Evolutionary conservation across 2,888 invertebrate species (phyloP), one percentile per base, ranked within the genome.

Genomic region (Cerceris ruficornis): DNA sequence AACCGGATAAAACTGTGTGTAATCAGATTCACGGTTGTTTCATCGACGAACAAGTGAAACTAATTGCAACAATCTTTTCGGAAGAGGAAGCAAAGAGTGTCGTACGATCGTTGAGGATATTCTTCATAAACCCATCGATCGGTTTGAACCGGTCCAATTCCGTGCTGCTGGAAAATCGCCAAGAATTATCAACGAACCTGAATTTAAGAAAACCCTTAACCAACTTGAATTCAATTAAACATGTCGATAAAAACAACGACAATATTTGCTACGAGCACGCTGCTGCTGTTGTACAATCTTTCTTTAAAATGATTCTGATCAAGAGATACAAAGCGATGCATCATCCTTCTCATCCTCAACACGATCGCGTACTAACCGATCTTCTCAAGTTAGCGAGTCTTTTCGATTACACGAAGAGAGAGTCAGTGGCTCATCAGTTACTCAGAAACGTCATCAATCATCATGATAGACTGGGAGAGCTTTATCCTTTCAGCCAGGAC

Each of bases 221-320:
- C 17, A n/a, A n/a, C 4, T 14, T 7, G 2, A 11, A 54, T 7
- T 14, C 9, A 62, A 17, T 50, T 39, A 52, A 42, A n/a, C 6
- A 17, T 50, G n/a, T n/a, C n/a, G 6, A 50, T 62, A 5, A 6
- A 13, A 28, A 64, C 14, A 5, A 7, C 2, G 15, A 54, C 0
- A 0, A 7, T 0, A 7, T 46, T 2, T 6, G 50, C n/a, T 14
- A 57, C 4, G 7, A 80, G 43, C 43, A 54, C 7, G 82, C 87
- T 6, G 88, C 87, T 0, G 43, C 50, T 4, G 62, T 65, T 1
- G 82, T 89, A 62, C 89, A 89, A 64, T 82, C 87, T 0, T 87
- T 86, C 11, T 86, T 90, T 61, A 86, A 81, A 14, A 86, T 76
- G 83, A 41, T 67, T 1, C 13, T 78, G 2, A 42, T 87, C 0